A percentile compares a stretch with the other conserved stretches of the same genome.
Conservation (phyloP, 2,888 invertebrate genomes). For the Sminthurinus aureus region DNA sequence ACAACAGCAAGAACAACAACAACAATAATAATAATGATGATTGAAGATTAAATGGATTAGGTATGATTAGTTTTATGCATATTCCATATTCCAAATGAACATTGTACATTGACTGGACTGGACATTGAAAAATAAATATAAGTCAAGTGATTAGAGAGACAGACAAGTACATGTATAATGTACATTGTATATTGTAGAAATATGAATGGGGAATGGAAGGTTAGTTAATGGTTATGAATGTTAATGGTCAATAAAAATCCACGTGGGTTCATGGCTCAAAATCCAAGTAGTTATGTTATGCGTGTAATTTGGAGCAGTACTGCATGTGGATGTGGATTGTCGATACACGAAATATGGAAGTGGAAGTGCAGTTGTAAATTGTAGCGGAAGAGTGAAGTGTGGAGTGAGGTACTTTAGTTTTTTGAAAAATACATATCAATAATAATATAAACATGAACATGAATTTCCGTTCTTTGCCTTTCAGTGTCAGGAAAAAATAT, state of each 20-base stretch:
- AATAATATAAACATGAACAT: neutral
- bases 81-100: no score
- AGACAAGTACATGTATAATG: no score
- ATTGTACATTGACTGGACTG: neutral
- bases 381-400: neutral
- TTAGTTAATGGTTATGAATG: neutral
- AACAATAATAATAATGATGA: no score
- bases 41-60: no score
- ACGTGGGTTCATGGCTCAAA: neutral
- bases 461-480: neutral
- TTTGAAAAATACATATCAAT: no score
- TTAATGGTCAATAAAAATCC: neutral
- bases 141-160: no score
- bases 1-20: no score
- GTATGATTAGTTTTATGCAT: no score
- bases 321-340: neutral
- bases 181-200: no score
- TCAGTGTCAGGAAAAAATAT: neutral
- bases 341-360: neutral
- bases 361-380: neutral
- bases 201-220: neutral
- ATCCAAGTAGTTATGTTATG: neutral
- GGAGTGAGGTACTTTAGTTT: neutral
- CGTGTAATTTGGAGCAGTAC: neutral
- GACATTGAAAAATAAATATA: neutral